phyloP scores from a whole-genome alignment of 2,797 vertebrate species.

The Clamator glandarius region DNA sequence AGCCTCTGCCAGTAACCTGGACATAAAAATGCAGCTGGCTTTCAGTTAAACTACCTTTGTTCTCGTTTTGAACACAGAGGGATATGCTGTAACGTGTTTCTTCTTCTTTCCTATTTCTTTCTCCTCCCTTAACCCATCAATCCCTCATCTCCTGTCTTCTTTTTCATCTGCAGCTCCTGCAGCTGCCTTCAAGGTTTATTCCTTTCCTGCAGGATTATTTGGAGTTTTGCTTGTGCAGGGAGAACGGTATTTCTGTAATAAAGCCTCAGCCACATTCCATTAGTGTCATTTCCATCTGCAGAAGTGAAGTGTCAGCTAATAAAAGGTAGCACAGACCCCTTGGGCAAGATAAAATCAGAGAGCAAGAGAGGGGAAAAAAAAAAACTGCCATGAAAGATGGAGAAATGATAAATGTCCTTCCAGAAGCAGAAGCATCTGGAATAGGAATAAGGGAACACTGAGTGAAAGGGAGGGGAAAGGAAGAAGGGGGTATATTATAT shows the following conservation, averaged over 20 bases:
- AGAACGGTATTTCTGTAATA: slow-evolving; percentile 52
- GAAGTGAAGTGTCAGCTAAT: slow-evolving; percentile 74
- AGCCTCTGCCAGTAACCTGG: not conserved
- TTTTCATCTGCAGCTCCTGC: not conserved
- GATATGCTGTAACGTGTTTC: not conserved
- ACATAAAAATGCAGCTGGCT: not conserved
- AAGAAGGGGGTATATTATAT: not conserved
- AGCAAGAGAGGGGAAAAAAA: not conserved
- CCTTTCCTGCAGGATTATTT: slow-evolving; percentile 8
- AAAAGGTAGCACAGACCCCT: slow-evolving; percentile 66
- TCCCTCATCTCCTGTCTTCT: not conserved
- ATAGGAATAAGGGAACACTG: not conserved
- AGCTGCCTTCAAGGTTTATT: slow-evolving; percentile 27
- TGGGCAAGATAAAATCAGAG: slow-evolving; percentile 69
- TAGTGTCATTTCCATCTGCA: slow-evolving; percentile 67
- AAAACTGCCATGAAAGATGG: not conserved
- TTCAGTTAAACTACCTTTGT: not conserved
- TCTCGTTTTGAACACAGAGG: not conserved
- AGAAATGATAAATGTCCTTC: slow-evolving; percentile 66
- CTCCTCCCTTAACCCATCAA: not conserved
- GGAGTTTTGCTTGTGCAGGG: slow-evolving; percentile 42
- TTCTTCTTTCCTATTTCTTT: not conserved
- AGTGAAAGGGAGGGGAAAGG: not conserved
- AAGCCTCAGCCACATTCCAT: slow-evolving; percentile 67
- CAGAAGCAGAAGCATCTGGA: slow-evolving; percentile 56